Evolutionary conservation across 2,888 invertebrate species (phyloP).

Genomic region (Campoletis raptor): DNA sequence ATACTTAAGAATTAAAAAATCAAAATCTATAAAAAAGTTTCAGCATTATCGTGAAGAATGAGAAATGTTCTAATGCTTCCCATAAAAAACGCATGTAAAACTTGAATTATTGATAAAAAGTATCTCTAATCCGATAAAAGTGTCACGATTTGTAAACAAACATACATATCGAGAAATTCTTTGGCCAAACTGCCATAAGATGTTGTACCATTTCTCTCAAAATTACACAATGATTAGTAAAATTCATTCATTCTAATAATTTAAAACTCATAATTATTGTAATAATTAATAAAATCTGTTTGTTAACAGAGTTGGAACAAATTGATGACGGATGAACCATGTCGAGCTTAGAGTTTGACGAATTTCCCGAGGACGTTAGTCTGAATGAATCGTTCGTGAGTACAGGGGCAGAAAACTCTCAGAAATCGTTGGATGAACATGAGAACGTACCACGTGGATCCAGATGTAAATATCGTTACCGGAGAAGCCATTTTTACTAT

Average conservation of each 20-base stretch:
- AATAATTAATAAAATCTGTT: no score
- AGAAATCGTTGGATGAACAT: slow-evolving; percentile 69
- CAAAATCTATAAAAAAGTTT: neutral
- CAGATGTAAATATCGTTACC: slow-evolving; percentile 91
- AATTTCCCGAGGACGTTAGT: slow-evolving; percentile 62
- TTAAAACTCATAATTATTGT: no score
- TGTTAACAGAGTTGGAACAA: no score
- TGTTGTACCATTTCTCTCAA: no score
- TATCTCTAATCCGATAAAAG: neutral
- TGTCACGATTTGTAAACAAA: no score
- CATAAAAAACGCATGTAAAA: neutral
- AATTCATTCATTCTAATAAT: no score
- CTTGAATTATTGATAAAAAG: neutral
- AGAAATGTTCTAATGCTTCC: neutral
- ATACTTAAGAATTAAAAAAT: neutral
- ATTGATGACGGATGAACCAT: no score
- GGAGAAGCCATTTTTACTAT: slow-evolving; percentile 94
- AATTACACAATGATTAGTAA: no score
- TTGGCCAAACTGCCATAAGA: no score
- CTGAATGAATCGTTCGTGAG: slow-evolving; percentile 69
- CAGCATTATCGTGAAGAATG: neutral
- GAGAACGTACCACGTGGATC: slow-evolving; percentile 87
- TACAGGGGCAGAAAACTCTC: slow-evolving; percentile 70
- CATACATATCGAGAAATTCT: no score
- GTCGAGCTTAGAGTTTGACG: no score